Percentiles rank a stretch among this genome's conserved stretches.
phyloP scores from a whole-genome alignment of 2,113 vertebrate species.

The Psephotus haematonotus region DNA sequence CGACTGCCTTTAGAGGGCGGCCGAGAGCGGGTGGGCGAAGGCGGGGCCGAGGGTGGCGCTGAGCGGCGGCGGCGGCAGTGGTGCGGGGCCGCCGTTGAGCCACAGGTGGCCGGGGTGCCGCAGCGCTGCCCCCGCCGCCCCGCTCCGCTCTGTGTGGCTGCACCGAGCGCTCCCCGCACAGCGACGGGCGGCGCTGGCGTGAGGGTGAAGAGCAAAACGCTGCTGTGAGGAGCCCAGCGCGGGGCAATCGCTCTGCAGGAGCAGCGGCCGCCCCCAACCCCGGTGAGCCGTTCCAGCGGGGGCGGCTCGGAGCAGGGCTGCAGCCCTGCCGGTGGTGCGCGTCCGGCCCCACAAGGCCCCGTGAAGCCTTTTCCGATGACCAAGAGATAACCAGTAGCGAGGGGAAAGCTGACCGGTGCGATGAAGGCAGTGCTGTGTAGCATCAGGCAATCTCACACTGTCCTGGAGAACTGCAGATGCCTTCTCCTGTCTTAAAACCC shows the following conservation, averaged over 20 bases:
- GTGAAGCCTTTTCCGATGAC: fast-evolving
- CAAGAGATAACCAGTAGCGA: background rate
- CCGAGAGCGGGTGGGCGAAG: too few species aligned
- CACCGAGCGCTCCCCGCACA: background rate
- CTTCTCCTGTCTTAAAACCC: background rate
- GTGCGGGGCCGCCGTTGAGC: too few species aligned
- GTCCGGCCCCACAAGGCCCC: fast-evolving
- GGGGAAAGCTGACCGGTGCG: fast-evolving
- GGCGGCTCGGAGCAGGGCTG: fast-evolving
- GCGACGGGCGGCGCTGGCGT: background rate
- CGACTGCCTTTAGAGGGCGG: too few species aligned
- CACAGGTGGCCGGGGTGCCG: fast-evolving
- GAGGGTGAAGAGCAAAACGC: background rate
- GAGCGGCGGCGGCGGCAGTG: too few species aligned
- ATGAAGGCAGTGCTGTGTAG: background rate
- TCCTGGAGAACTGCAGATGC: fast-evolving
- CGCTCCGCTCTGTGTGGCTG: too few species aligned
- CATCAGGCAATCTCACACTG: fast-evolving
- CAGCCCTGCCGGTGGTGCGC: fast-evolving
- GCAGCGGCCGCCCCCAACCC: background rate
- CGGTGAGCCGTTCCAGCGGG: background rate
- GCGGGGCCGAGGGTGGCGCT: too few species aligned
- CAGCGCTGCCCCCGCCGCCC: too few species aligned
- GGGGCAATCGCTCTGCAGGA: background rate
- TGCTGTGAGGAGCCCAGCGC: background rate